Evolutionary conservation across 1,140 invertebrate genomes (phyloP).

Genomic region (Charaxes varanes): DNA sequence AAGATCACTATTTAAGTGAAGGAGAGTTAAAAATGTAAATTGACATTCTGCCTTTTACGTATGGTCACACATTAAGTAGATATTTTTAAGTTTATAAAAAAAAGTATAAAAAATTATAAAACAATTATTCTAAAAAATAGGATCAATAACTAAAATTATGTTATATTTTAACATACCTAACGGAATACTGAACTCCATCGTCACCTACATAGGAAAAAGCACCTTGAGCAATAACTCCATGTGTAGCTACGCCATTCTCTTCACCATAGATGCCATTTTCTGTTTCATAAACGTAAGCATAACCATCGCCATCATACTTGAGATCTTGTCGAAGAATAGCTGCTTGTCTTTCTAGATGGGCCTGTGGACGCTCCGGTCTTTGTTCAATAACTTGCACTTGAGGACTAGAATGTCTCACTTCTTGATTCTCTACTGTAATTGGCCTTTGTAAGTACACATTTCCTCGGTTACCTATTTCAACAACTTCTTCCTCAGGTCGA

Average conservation of each 20-base stretch:
- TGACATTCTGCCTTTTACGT: too few relatives aligned
- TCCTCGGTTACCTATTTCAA: conserved; percentile 2
- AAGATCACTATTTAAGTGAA: too few relatives aligned
- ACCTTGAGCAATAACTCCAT: conserved; percentile 54
- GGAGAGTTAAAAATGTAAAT: too few relatives aligned
- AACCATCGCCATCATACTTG: conserved; percentile 49
- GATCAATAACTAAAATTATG: not conserved
- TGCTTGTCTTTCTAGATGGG: conserved; percentile 52
- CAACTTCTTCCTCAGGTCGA: conserved; percentile 11
- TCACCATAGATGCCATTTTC: conserved; percentile 58
- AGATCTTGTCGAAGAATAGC: conserved; percentile 48
- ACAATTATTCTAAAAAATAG: conserved; percentile 2
- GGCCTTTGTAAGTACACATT: conserved; percentile 4
- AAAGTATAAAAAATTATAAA: not conserved
- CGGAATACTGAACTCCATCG: conserved; percentile 75
- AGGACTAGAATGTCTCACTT: not conserved
- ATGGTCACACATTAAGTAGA: too few relatives aligned
- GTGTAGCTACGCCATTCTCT: conserved; percentile 51
- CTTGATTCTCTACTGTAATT: not conserved
- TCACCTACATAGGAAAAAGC: conserved; percentile 70
- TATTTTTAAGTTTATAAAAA: too few relatives aligned
- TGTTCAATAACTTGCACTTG: conserved; percentile 3
- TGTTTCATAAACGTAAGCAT: conserved; percentile 55
- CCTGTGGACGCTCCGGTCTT: conserved; percentile 44
- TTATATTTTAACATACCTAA: conserved; percentile 30